A percentile compares a stretch with the other conserved stretches of the same genome.
Conservation (phyloP, 2,888 invertebrate genomes). For the Bruchidius siliquastri region DNA sequence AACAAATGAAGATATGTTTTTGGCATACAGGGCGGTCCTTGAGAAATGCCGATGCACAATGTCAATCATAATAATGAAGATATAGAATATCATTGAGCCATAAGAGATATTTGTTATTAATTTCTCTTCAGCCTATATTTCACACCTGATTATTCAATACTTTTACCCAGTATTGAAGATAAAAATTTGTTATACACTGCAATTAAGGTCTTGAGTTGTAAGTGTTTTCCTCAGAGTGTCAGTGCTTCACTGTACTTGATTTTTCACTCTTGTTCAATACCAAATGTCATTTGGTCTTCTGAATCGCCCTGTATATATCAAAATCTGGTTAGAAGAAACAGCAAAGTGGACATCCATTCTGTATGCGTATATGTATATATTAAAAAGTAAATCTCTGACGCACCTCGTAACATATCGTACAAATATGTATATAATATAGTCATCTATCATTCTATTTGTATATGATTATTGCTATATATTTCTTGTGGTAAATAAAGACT, state of each 20-base stretch:
- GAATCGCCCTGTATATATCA: neutral
- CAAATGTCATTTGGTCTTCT: neutral
- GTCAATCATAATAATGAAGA: too few relatives aligned
- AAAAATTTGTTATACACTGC: too few relatives aligned
- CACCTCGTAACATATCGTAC: constrained; percentile 20
- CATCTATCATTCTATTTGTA: constrained; percentile 39
- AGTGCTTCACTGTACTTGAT: too few relatives aligned
- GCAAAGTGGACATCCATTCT: constrained; percentile 10
- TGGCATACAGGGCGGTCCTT: neutral
- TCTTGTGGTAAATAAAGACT: constrained; percentile 41
- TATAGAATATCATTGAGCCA: too few relatives aligned
- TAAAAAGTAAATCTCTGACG: constrained; percentile 21
- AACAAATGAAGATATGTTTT: neutral
- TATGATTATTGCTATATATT: constrained; percentile 47
- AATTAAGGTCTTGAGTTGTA: too few relatives aligned
- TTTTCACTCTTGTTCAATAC: too few relatives aligned
- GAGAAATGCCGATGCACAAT: neutral
- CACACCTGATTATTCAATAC: too few relatives aligned
- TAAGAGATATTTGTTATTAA: too few relatives aligned
- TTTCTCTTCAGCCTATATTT: too few relatives aligned
- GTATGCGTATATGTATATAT: constrained; percentile 16
- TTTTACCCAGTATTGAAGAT: too few relatives aligned
- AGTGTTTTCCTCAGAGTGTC: too few relatives aligned
- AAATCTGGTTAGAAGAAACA: neutral
- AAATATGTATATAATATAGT: constrained; percentile 30